Evolutionary conservation across 2,797 vertebrate genomes (phyloP), one percentile per base, ranked within the genome.

Genomic region (Glossophaga mutica): DNA sequence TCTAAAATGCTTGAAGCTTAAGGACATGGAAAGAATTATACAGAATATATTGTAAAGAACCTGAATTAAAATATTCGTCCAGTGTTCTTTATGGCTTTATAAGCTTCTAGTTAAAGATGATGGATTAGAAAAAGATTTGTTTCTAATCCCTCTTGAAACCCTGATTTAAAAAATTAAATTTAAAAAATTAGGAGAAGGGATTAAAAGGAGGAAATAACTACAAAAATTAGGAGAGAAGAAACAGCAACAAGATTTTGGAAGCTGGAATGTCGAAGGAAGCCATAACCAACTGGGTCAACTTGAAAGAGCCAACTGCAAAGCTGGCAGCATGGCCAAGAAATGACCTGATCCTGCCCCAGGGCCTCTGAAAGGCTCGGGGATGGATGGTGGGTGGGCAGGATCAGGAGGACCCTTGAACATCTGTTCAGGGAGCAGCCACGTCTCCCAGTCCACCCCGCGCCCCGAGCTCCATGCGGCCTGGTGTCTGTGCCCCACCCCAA

Each of bases 51-150:
- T 65, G 24, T n/a, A 67, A 92, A 91, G 42, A 78, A 26, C 44
- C 70, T 83, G 65, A 95, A 70, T 95, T 82, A 82, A 87, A 71
- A 86, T 26, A 67, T 70, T 81, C n/a, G 48, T 90, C 34, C 73
- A 42, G 15, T 15, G 1, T 77, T n/a, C 73, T 83, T 91, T 68
- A 62, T 1, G 78, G 76, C 77, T 91, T 84, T 83, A 78, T 0
- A 90, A 88, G 39, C 34, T 90, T 93, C 62, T 83, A 62, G 48
- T 81, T 93, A 86, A 94, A 96, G 82, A 73, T 1, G 42, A 79
- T 70, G 19, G 15, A 93, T 26, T 88, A 74, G 57, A 76, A 55
- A 37, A 37, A 78, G 22, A 86, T 55, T 62, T 74, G 91, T 86
- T 94, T 91, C 70, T 91, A 85, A 68, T 29, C 32, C 42, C 39